Percentiles rank a stretch among this genome's conserved stretches.
phyloP scores from a whole-genome alignment of 2,888 invertebrate species.

The Rosalia funebris region DNA sequence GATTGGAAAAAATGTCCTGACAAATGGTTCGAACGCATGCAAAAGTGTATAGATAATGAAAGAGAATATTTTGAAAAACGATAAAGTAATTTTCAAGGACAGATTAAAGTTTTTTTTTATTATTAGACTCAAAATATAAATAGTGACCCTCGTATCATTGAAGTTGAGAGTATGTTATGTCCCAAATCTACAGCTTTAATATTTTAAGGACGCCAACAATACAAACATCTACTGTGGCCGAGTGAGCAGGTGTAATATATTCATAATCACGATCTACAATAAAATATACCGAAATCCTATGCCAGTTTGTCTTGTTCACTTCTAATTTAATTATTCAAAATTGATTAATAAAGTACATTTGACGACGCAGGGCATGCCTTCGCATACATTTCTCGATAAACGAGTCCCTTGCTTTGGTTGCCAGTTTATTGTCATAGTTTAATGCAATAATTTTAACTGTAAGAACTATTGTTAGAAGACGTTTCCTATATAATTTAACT shows the following conservation, averaged over 20 bases:
- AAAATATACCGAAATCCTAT: slow-evolving; percentile 36
- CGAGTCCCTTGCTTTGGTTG: slow-evolving; percentile 4
- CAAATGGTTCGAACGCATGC: too few species aligned
- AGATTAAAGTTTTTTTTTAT: too few species aligned
- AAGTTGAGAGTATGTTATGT: not conserved
- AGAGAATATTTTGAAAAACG: too few species aligned
- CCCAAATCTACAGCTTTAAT: not conserved
- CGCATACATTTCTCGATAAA: slow-evolving; percentile 31
- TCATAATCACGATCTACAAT: slow-evolving; percentile 34
- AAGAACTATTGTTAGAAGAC: too few species aligned
- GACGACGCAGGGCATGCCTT: slow-evolving; percentile 34
- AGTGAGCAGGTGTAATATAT: slow-evolving; percentile 30
- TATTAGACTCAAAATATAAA: too few species aligned
- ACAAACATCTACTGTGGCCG: not conserved
- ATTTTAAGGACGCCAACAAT: not conserved
- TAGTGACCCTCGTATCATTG: too few species aligned
- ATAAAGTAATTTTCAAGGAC: too few species aligned
- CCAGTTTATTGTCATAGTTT: too few species aligned
- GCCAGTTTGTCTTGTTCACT: slow-evolving; percentile 39
- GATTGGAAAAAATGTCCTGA: too few species aligned
- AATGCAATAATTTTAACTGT: too few species aligned
- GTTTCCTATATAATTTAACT: too few species aligned
- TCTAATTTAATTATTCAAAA: slow-evolving; percentile 37
- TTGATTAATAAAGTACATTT: slow-evolving; percentile 37
- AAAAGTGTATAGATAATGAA: too few species aligned